Evolutionary conservation across 2,797 vertebrate genomes (phyloP).

Genomic region (Acrocephalus scirpaceus): DNA sequence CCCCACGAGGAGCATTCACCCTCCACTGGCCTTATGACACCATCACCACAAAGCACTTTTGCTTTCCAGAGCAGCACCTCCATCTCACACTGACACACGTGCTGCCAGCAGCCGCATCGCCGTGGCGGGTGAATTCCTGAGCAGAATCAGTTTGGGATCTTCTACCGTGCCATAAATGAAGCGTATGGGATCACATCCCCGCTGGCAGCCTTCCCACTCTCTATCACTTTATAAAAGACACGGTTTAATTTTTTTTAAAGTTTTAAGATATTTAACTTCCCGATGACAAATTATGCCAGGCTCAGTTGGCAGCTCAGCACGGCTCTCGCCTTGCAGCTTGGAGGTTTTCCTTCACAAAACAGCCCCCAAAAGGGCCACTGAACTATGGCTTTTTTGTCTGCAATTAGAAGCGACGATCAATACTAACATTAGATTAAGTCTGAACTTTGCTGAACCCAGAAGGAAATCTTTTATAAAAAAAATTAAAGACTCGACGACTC

Average conservation of each 20-base stretch:
- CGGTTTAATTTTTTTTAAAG: background rate
- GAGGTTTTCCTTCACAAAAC: background rate
- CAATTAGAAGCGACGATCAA: conserved; percentile 52
- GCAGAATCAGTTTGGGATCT: rapidly evolving
- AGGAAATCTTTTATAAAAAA: conserved; percentile 63
- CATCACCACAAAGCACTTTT: rapidly evolving
- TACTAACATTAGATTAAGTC: conserved; percentile 63
- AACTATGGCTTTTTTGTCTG: conserved; percentile 4
- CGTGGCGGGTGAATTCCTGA: rapidly evolving
- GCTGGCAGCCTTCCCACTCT: background rate
- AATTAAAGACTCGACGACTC: conserved; percentile 45
- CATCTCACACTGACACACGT: rapidly evolving
- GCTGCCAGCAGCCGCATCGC: background rate
- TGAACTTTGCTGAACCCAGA: conserved; percentile 54
- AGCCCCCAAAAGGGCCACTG: background rate
- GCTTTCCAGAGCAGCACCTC: background rate
- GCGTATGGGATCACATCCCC: rapidly evolving
- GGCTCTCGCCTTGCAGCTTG: rapidly evolving
- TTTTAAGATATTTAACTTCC: background rate
- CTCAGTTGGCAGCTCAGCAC: background rate
- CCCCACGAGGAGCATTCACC: too few relatives aligned
- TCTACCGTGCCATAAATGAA: rapidly evolving
- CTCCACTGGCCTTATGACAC: rapidly evolving
- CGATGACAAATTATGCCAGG: rapidly evolving
- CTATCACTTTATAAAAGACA: background rate